Evolutionary conservation across 2,888 invertebrate genomes (phyloP), one percentile per base, ranked within the genome.

Genomic region (Pogonocherus hispidulus): DNA sequence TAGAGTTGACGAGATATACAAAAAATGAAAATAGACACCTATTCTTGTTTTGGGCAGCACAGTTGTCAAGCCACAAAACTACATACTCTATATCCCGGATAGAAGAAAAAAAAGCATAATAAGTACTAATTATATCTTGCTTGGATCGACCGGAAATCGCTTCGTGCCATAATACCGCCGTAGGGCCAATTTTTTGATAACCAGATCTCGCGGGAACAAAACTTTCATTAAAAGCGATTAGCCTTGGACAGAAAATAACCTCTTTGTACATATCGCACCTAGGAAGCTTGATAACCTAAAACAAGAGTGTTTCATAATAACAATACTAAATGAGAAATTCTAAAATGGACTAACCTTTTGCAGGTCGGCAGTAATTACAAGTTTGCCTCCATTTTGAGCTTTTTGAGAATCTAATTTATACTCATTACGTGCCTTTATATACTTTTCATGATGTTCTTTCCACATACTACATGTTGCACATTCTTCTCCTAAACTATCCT

Each of bases 21-120:
- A 27, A 27, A 57, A 66, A 70, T n/a, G 41, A 55, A 57, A 57
- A 67, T 27, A 70, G 47, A 23, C 52, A 57, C 67, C 64, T 67
- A 64, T 70, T 67, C 49, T 70, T 70, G 37, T 64, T 70, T 37
- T 67, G 60, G 9, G 56, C 60, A 32, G 59, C 47, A 56, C 70
- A 70, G 19, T 67, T 70, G 59, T 70, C 70, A 35, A 67, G 63
- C 54, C 19, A 20, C 6, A 14, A 37, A 19, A 19, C 47, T 2
- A n/a, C 20, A 20, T 9, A 6, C n/a, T 22, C 22, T 22, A 8
- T 27, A 27, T 27, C 27, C 8, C 27, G 3, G 8, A 27, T 27
- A 8, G 63, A 63, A 51, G 11, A 51, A 51, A 51, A 41, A 51
- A 66, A 66, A 23, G 32, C 47, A 47, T 63, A 57, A 46, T 63